A percentile compares a stretch with the other conserved stretches of the same genome.
phyloP scores from a whole-genome alignment of 2,113 vertebrate species.

The Parotia lawesii region DNA sequence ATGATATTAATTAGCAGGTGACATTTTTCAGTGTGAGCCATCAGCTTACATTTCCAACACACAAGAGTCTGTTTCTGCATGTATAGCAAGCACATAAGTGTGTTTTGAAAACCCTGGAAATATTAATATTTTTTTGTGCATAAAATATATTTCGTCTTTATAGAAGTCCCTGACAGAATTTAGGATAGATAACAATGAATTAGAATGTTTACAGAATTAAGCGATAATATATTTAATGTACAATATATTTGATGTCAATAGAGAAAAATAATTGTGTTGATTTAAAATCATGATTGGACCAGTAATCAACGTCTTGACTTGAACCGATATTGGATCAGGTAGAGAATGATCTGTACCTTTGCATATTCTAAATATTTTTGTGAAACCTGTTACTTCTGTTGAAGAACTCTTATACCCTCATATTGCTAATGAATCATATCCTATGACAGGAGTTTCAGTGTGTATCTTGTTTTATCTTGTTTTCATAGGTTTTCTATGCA shows the following conservation, averaged over 20 bases:
- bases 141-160: background rate
- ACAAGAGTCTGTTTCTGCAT: background rate
- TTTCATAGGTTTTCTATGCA: background rate
- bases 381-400: background rate
- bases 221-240: background rate
- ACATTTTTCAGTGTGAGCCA: background rate
- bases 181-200: background rate
- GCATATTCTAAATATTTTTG: slow-evolving; percentile 14
- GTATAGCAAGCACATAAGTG: background rate
- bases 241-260: background rate
- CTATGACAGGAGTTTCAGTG: background rate
- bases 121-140: background rate
- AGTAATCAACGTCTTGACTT: background rate
- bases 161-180: background rate
- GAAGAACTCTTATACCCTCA: background rate
- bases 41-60: background rate
- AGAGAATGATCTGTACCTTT: background rate
- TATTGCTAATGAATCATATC: background rate
- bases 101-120: background rate
- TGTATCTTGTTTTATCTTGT: background rate
- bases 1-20: background rate
- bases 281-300: background rate
- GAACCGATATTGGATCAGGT: background rate
- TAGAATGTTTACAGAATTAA: background rate
- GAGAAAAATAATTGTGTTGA: background rate